These are phyloP conservation scores for Ormyrus pomaceus DNA, from an alignment of 2,888 invertebrate genomes.

Conservation along the genomic window DNA sequence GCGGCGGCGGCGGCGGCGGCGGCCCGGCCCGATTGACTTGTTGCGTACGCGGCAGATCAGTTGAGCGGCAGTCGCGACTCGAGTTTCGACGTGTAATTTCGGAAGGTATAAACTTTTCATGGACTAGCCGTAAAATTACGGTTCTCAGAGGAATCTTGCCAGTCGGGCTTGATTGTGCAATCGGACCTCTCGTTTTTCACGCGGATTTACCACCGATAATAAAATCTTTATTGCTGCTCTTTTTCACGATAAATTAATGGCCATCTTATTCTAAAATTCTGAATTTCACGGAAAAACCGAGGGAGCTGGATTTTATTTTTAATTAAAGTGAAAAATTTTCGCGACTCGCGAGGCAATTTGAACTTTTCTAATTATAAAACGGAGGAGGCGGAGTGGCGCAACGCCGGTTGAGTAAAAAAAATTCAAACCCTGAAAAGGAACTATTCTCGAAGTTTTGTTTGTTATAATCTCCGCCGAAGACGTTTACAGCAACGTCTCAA, in stretches of 20 bases:
- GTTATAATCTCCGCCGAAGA: slow-evolving; percentile 48
- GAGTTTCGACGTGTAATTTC: background rate
- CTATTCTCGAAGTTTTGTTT: slow-evolving; percentile 51
- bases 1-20: background rate
- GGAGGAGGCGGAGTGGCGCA: background rate
- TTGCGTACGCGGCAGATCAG: slow-evolving; percentile 8
- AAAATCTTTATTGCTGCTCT: no score
- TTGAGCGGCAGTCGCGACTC: background rate
- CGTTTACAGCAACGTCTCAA: slow-evolving; percentile 38
- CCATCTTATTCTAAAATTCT: no score
- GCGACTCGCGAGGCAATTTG: slow-evolving; percentile 16
- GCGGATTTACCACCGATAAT: no score
- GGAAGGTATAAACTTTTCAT: no score
- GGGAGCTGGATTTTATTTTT: slow-evolving; percentile 24
- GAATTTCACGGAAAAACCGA: background rate
- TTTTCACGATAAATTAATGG: no score
- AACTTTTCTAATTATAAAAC: slow-evolving; percentile 52
- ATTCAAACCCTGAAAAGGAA: slow-evolving; percentile 25
- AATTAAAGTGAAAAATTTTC: slow-evolving; percentile 44
- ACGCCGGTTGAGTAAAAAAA: background rate
- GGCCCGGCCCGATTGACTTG: slow-evolving; percentile 30
- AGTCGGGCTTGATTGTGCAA: no score
- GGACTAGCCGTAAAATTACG: no score
- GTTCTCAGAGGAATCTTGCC: no score
- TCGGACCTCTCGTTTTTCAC: no score